A percentile compares a stretch with the other conserved stretches of the same genome.
Evolutionary conservation across 2,113 vertebrate species (phyloP).

Genomic region (Aldabrachelys gigantea): DNA sequence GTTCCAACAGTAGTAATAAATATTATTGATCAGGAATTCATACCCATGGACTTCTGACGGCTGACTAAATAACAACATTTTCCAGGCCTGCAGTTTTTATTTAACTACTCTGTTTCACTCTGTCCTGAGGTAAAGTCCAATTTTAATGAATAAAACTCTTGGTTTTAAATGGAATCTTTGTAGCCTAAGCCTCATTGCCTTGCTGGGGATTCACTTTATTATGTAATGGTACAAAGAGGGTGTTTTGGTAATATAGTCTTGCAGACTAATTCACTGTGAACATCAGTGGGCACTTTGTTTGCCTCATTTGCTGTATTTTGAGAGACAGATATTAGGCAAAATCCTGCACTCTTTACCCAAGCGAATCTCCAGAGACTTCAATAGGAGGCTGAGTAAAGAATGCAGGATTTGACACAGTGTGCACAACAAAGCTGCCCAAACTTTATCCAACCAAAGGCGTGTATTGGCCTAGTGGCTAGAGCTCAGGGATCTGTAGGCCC

Average conservation of each 20-base stretch:
- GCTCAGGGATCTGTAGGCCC: not conserved
- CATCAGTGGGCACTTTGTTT: not conserved
- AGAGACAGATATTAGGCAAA: not conserved
- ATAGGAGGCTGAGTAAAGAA: not conserved
- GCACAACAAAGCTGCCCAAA: not conserved
- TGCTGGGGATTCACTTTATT: not conserved
- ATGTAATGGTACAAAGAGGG: not conserved
- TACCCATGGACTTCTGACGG: not conserved
- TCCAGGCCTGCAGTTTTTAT: not conserved
- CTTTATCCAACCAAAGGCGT: not conserved
- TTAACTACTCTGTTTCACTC: not conserved
- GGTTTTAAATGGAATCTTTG: not conserved
- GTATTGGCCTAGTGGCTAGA: not conserved
- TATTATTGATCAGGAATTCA: not conserved
- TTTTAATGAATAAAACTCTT: not conserved
- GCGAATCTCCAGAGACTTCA: not conserved
- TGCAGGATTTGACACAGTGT: not conserved
- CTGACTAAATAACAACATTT: not conserved
- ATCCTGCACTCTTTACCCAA: not conserved
- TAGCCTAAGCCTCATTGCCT: slow-evolving; percentile 3
- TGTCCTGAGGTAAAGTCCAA: not conserved
- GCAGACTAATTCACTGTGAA: not conserved
- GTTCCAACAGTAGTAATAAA: not conserved
- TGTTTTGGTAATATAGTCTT: not conserved
- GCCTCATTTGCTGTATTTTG: not conserved